These are phyloP conservation scores for Onychomys torridus DNA, from an alignment of 2,797 vertebrate species.

Conservation along the genomic window DNA sequence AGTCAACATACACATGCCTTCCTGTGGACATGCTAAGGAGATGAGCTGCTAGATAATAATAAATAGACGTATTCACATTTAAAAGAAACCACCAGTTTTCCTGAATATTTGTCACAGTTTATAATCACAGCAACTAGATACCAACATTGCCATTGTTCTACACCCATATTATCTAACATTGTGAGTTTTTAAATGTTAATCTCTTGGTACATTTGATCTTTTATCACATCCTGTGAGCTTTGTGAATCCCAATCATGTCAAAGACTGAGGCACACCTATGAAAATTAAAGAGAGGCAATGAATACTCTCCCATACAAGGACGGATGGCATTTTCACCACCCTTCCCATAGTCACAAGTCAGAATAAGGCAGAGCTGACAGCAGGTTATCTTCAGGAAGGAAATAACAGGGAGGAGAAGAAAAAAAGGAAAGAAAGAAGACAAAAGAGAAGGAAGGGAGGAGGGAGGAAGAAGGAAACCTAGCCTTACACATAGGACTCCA, in stretches of 20 bases:
- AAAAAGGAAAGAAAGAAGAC: not conserved
- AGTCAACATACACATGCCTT: too few relatives aligned
- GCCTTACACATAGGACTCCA: not conserved
- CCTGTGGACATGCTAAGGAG: not conserved
- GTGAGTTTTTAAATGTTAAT: not conserved
- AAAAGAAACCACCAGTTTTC: not conserved
- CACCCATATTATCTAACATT: not conserved
- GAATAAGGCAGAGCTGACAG: not conserved
- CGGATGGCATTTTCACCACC: too few relatives aligned
- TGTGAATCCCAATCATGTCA: not conserved
- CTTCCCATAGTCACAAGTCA: not conserved
- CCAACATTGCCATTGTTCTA: not conserved
- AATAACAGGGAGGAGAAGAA: not conserved
- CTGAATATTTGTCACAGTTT: not conserved
- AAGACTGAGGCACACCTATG: not conserved
- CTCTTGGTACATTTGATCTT: not conserved
- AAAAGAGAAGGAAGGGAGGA: not conserved
- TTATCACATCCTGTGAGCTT: not conserved
- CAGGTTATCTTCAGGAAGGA: not conserved
- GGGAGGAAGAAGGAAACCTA: not conserved
- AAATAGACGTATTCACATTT: too few relatives aligned
- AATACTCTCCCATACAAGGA: not conserved
- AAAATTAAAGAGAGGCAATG: not conserved
- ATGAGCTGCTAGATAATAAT: not conserved
- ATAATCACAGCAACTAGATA: not conserved